A percentile compares a stretch with the other conserved stretches of the same genome.
These are phyloP conservation scores for Myrmecophaga tridactyla DNA, from an alignment of 2,113 vertebrate species.

Conservation along the genomic window DNA sequence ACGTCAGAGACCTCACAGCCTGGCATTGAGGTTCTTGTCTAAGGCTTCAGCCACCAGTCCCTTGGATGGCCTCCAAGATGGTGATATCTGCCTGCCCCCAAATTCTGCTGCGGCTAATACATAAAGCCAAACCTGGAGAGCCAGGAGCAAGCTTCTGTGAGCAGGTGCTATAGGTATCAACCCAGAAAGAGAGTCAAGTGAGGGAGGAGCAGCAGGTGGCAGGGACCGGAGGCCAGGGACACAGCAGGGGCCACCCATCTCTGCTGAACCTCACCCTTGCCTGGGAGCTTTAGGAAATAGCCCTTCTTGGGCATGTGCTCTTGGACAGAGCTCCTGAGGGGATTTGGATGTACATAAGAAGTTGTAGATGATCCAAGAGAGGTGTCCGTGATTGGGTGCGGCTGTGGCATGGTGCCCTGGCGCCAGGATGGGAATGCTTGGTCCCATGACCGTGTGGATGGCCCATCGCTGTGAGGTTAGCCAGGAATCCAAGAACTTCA, in stretches of 20 bases:
- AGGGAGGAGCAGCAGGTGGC: neutral
- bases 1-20: neutral
- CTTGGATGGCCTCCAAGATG: conserved; percentile 46
- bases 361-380: neutral
- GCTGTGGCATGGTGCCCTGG: accelerated
- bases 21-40: neutral
- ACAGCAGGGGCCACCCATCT: neutral
- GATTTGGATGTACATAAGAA: neutral
- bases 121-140: neutral
- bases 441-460: neutral
- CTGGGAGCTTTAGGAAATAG: neutral
- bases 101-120: conserved; percentile 38
- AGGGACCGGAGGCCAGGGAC: neutral
- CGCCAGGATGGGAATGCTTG: neutral
- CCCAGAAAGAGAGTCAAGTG: neutral
- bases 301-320: neutral
- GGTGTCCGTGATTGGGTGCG: neutral
- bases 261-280: neutral
- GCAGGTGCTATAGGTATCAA: conserved; percentile 22
- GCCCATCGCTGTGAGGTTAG: neutral
- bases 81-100: neutral
- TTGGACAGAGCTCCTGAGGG: neutral
- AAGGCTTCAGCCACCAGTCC: neutral
- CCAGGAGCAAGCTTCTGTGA: neutral
- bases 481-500: neutral